Percentiles rank a stretch among this genome's conserved stretches.
These are phyloP conservation scores for Pseudococcus viburni DNA, from an alignment of 2,888 invertebrate genomes.

Conservation along the genomic window DNA sequence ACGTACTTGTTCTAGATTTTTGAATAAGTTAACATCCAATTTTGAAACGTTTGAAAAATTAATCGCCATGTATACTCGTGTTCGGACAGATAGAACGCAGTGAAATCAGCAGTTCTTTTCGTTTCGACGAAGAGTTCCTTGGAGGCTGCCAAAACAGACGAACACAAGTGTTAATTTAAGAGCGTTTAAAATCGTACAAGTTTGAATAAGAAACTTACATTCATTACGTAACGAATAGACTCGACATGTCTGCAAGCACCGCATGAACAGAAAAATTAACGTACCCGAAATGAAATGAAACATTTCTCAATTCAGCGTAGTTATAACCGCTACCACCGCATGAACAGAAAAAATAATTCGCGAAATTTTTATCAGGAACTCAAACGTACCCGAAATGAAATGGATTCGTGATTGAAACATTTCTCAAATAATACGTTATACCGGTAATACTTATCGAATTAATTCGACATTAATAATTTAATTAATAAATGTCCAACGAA, in stretches of 20 bases:
- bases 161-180: background rate
- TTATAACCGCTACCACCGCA: no score
- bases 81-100: constrained; percentile 87
- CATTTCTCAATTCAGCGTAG: no score
- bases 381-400: constrained; percentile 75
- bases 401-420: constrained; percentile 78
- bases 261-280: constrained; percentile 87
- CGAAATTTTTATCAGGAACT: background rate
- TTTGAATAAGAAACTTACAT: constrained; percentile 57
- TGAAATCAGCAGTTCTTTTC: constrained; percentile 90
- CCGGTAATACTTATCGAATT: no score
- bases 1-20: no score
- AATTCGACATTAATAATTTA: no score
- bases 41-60: no score
- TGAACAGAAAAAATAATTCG: constrained; percentile 71
- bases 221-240: constrained; percentile 77
- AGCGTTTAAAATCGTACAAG: background rate
- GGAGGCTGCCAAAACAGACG: constrained; percentile 63
- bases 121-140: constrained; percentile 87
- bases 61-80: constrained; percentile 84
- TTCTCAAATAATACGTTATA: no score
- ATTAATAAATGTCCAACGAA: no score
- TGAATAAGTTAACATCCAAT: no score
- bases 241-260: constrained; percentile 93
- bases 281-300: no score